These are phyloP conservation scores for Epinotia brunnichana DNA, from an alignment of 2,888 invertebrate genomes.

Conservation along the genomic window DNA sequence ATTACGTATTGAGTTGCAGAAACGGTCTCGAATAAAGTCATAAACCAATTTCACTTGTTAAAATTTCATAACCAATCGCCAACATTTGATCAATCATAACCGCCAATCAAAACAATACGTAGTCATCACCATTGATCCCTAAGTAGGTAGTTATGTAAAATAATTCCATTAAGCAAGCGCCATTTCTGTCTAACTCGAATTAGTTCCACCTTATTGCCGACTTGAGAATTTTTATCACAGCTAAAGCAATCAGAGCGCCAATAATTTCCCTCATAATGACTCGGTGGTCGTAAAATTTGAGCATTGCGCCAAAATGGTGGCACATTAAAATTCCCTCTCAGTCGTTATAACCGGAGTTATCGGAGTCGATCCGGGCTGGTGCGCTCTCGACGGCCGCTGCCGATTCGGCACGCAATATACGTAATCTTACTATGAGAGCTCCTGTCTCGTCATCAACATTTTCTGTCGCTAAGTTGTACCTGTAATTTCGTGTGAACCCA, in stretches of 20 bases:
- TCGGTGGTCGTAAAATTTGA: slow-evolving; percentile 82
- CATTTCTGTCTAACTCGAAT: slow-evolving; percentile 78
- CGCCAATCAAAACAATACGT: slow-evolving; percentile 24
- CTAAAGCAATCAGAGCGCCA: slow-evolving; percentile 83
- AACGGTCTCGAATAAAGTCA: background rate
- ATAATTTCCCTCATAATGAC: slow-evolving; percentile 84
- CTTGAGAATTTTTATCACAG: slow-evolving; percentile 84
- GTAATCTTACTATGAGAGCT: background rate
- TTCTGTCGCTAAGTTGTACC: too few species aligned
- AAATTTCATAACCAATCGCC: slow-evolving; percentile 22
- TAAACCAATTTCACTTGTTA: background rate
- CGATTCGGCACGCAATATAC: slow-evolving; percentile 22
- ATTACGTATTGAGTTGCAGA: too few species aligned
- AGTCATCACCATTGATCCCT: slow-evolving; percentile 37
- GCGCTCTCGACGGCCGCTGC: slow-evolving; percentile 53
- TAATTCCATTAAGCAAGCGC: slow-evolving; percentile 57
- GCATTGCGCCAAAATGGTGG: slow-evolving; percentile 84
- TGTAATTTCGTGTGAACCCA: too few species aligned
- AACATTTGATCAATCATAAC: slow-evolving; percentile 28
- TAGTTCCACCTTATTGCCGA: slow-evolving; percentile 83
- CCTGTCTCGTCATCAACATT: background rate
- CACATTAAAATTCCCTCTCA: slow-evolving; percentile 84
- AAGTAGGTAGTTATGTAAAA: slow-evolving; percentile 45
- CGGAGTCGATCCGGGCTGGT: slow-evolving; percentile 66
- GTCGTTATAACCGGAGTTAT: slow-evolving; percentile 82